Base-by-base conservation (phyloP, 2,888 invertebrate species). In the Ptychoptera contaminata region DNA sequence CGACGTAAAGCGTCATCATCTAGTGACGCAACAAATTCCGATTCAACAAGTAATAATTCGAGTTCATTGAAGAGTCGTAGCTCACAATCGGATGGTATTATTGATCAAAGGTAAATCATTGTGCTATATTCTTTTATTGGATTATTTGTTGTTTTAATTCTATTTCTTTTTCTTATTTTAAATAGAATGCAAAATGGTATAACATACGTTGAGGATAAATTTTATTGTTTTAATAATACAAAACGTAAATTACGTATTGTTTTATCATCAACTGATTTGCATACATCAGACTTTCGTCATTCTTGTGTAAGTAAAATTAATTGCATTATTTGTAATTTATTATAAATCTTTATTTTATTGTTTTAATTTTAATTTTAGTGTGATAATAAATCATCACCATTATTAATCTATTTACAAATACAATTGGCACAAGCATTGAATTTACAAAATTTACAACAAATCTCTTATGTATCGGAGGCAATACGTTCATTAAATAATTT, bases 171-270 rank as follows among this genome's bases (percentile, higher is more conserved):
- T 37, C 37, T 15, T 29, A 9, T 14, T 31, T 14, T 41, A 11
- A 16, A 48, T 1, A 58, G 58, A 48, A 47, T 55, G 16, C 56
- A 60, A 7, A 53, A 53, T 49, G 50, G 54, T n/a, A 46, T 51
- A 9, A 46, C 54, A 6, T 54, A 56, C 42, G 59, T 59, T 45
- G 59, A 60, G 47, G 53, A 53, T 7, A 32, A 42, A 29, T 41
- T 37, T 32, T 46, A 62, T 29, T 54, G 56, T 16, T 65, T 65
- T 31, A 56, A 58, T 46, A 57, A 58, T 48, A 59, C 65, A 5
- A 93, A 94, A 64, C 79, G 87, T 51, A 94, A 94, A 59, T 69
- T 97, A 48, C 75, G 96, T 16, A 73, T 87, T 53, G 94, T 96
- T 44, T 71, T 97, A 31, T 88, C 93, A 50, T 86, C 83, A 53